Conservation (phyloP, 2,888 invertebrate species). For the Glaucopsyche alexis region DNA sequence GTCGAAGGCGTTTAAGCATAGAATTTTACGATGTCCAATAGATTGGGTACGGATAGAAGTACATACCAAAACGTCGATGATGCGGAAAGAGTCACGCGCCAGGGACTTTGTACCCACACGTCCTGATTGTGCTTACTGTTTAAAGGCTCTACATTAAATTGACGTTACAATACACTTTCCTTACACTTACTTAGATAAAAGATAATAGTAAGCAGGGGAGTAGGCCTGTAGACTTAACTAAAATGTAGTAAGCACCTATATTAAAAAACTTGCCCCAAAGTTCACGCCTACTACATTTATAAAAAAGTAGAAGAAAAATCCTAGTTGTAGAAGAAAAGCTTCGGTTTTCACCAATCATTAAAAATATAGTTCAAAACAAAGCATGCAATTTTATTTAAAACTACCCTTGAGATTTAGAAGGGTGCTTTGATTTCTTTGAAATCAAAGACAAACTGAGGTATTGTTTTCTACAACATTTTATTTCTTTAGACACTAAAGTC, state of each 20-base stretch:
- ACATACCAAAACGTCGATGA: slow-evolving; percentile 67
- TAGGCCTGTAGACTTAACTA: not conserved
- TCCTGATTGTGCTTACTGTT: slow-evolving; percentile 45
- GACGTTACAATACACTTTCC: not conserved
- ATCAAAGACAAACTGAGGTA: too few relatives aligned
- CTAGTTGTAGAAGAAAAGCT: too few relatives aligned
- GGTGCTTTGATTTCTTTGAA: too few relatives aligned
- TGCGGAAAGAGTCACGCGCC: slow-evolving; percentile 74
- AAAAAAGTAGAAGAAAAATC: too few relatives aligned
- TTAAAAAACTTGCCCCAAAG: not conserved
- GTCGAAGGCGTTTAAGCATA: slow-evolving; percentile 52
- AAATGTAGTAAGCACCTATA: not conserved
- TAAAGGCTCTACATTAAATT: slow-evolving; percentile 36
- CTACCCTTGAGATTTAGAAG: too few relatives aligned
- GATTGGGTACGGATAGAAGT: slow-evolving; percentile 54
- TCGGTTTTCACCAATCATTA: too few relatives aligned
- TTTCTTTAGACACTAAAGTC: too few relatives aligned
- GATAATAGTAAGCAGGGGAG: not conserved
- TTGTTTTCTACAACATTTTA: too few relatives aligned
- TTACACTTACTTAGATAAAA: not conserved
- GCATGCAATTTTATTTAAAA: too few relatives aligned
- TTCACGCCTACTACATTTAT: too few relatives aligned
- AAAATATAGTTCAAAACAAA: too few relatives aligned
- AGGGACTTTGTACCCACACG: slow-evolving; percentile 66
- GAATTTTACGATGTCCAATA: slow-evolving; percentile 56